Evolutionary conservation across 2,113 vertebrate species (phyloP), one percentile per base, ranked within the genome.

Genomic region (Malurus elegans): DNA sequence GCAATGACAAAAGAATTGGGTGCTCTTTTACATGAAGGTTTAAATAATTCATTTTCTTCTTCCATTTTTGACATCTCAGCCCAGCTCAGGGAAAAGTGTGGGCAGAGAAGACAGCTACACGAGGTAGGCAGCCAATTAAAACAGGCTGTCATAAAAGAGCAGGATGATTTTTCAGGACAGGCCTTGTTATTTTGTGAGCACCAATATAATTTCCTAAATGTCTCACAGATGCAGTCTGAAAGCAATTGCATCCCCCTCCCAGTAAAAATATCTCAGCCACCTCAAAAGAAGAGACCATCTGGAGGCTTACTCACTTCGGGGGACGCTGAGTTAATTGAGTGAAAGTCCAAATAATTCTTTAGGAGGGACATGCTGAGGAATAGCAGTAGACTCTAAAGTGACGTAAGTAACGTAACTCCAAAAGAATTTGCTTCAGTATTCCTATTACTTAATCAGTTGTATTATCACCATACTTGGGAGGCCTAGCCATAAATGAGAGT

Each of bases 141-240:
- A 93, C 78, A 91, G 80, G 54, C 74, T 86, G 92, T 89, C 85
- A 79, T 87, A 83, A 94, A 92, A 95, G 74, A 95, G 87, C 66
- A 96, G 70, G 71, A 87, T 94, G 81, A 90, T 76, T 96, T 95
- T 97, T 96, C 91, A 88, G 95, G 84, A 91, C 81, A 95, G 67
- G 66, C 84, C 82, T 93, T 76, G 2, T 67, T 95, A 89, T 83
- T 93, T 90, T 91, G 19, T 92, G 83, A 95, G 74, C 60, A 97
- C 90, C 58, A 86, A 88, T 96, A 91, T 95, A 95, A 93, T 85
- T 94, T 95, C 84, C 90, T 95, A 97, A 96, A 97, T 96, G 94
- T 97, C 94, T 97, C 93, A 96, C 95, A 96, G 93, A 97, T 93
- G 95, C 67, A 94, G 36, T 83, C 82, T 92, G 94, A 93, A 96